A percentile compares a stretch with the other conserved stretches of the same genome.
Evolutionary conservation across 2,797 vertebrate genomes (phyloP).

Genomic region (Novumbra hubbsi): DNA sequence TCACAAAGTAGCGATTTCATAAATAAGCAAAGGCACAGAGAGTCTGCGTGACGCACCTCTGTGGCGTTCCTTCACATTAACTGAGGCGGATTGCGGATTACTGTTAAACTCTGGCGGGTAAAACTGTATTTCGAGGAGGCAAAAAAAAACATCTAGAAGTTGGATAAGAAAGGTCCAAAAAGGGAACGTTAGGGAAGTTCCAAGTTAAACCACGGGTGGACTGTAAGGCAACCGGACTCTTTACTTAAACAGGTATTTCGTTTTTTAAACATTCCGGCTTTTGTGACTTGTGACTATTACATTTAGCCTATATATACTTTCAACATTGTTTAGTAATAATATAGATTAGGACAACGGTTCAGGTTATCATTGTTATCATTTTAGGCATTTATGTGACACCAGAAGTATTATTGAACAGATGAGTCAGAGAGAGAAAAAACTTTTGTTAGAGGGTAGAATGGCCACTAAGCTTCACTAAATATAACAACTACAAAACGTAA

Average conservation of each 20-base stretch:
- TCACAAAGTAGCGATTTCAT: background rate
- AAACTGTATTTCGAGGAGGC: constrained; percentile 15
- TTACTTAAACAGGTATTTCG: background rate
- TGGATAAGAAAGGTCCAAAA: background rate
- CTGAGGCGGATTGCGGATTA: constrained; percentile 1
- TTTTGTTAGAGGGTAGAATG: too few species aligned
- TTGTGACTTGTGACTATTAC: background rate
- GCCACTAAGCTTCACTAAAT: too few species aligned
- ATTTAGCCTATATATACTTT: background rate
- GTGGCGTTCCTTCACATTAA: background rate
- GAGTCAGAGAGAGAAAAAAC: too few species aligned
- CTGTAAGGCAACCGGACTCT: background rate
- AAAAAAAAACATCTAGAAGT: constrained; percentile 8
- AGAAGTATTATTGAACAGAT: background rate
- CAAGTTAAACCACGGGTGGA: background rate
- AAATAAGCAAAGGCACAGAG: background rate
- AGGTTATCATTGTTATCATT: background rate
- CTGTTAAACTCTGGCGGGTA: constrained; percentile 2
- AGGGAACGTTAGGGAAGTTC: background rate
- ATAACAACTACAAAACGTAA: too few species aligned
- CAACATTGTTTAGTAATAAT: background rate
- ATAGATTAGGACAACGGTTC: background rate
- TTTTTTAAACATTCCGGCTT: background rate
- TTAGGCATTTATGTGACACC: background rate
- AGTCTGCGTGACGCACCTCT: background rate